Percentiles rank a stretch among this genome's conserved stretches.
Evolutionary conservation across 2,113 vertebrate species (phyloP).

Genomic region (Myrmecobius fasciatus): DNA sequence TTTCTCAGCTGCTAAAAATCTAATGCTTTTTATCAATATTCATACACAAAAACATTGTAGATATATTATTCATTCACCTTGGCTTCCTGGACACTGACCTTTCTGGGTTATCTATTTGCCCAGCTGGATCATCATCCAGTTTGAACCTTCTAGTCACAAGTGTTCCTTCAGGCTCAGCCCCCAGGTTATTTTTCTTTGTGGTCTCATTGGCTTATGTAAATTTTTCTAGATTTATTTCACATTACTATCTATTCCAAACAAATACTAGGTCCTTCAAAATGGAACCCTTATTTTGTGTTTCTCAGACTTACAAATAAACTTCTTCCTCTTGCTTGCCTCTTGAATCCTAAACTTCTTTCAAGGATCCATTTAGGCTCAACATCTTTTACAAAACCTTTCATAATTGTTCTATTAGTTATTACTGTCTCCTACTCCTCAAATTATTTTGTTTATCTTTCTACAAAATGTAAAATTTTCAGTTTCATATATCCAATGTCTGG

Average conservation of each 20-base stretch:
- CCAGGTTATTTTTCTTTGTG: background rate
- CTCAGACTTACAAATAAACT: background rate
- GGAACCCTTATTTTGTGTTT: background rate
- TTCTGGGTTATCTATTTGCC: background rate
- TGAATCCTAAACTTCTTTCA: background rate
- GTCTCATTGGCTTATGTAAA: background rate
- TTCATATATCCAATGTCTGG: background rate
- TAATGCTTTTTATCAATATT: background rate
- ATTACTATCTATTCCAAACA: background rate
- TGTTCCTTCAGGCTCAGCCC: background rate
- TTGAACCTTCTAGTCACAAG: background rate
- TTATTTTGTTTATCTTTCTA: background rate
- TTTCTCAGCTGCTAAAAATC: constrained; percentile 48
- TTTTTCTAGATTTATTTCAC: background rate
- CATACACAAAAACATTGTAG: background rate
- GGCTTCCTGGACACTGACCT: background rate
- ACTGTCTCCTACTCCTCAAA: background rate
- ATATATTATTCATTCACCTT: background rate
- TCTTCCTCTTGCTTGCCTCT: background rate
- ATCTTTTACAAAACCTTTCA: background rate
- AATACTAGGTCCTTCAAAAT: background rate
- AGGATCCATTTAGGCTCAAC: background rate
- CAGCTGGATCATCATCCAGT: background rate
- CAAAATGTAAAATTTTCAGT: background rate
- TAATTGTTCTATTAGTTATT: background rate